phyloP scores from a whole-genome alignment of 2,113 vertebrate species.

The Chitala chitala region DNA sequence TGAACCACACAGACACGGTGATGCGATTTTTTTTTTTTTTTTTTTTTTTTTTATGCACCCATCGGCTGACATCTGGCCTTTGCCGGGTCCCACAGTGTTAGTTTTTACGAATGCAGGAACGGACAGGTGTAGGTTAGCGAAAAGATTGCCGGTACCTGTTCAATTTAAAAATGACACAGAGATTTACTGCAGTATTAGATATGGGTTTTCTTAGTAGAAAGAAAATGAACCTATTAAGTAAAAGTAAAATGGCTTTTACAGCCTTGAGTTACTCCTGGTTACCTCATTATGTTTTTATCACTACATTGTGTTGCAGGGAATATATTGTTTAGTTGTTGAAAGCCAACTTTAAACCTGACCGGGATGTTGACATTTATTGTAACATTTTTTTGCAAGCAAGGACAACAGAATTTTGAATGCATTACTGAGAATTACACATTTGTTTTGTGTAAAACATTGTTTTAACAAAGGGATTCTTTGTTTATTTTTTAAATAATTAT shows the following conservation, averaged over 20 bases:
- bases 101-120: too few relatives aligned
- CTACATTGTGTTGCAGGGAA: neutral
- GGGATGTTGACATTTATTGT: neutral
- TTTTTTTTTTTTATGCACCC: neutral
- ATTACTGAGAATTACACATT: neutral
- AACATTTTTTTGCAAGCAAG: neutral
- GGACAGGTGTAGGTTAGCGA: too few relatives aligned
- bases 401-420: neutral
- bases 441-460: constrained; percentile 2
- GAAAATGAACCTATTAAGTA: neutral
- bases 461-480: constrained; percentile 1
- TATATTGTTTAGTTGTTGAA: neutral
- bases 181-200: constrained; percentile 4
- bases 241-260: neutral
- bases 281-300: neutral
- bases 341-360: neutral
- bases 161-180: neutral
- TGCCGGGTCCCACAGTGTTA: too few relatives aligned
- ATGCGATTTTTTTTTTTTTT: too few relatives aligned
- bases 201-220: neutral
- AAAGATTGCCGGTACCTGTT: constrained; percentile 4
- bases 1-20: too few relatives aligned
- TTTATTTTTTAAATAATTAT: constrained; percentile 5
- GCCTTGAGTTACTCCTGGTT: neutral
- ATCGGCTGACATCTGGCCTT: neutral